A percentile compares a stretch with the other conserved stretches of the same genome.
Evolutionary conservation across 1,140 invertebrate species (phyloP).

Genomic region (Achatina immaculata): DNA sequence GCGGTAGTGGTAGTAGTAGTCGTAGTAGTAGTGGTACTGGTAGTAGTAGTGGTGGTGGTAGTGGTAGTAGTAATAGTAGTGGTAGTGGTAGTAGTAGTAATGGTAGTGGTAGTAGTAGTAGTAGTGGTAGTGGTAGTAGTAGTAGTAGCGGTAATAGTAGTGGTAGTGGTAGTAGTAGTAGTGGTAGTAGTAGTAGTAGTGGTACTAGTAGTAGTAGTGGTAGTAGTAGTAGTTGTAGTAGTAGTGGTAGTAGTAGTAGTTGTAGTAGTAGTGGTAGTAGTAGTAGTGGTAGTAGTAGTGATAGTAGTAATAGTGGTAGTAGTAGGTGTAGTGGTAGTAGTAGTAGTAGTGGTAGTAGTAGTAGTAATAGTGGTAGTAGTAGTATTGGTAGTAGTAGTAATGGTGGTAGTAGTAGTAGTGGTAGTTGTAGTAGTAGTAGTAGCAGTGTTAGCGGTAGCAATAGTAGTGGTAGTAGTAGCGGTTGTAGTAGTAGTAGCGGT

Average conservation of each 20-base stretch:
- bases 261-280: constrained; percentile 6
- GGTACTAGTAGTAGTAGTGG: background rate
- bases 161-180: constrained; percentile 20
- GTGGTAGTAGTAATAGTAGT: background rate
- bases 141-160: too few relatives aligned
- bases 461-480: background rate
- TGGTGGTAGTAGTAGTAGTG: too few relatives aligned
- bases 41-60: background rate
- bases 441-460: too few relatives aligned
- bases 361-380: background rate
- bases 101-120: constrained; percentile 17
- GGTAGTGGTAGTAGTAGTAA: constrained; percentile 5
- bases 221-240: background rate
- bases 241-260: background rate
- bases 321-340: constrained; percentile 1
- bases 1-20: background rate
- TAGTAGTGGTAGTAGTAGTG: background rate
- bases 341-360: background rate
- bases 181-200: constrained; percentile 2
- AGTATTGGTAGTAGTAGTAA: too few relatives aligned
- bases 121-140: background rate
- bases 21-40: background rate
- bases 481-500: background rate
- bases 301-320: constrained; percentile 1
- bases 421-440: too few relatives aligned